Evolutionary conservation across 92 coral and sea anemone species (phyloP).

Genomic region (Epizoanthus ramosus): DNA sequence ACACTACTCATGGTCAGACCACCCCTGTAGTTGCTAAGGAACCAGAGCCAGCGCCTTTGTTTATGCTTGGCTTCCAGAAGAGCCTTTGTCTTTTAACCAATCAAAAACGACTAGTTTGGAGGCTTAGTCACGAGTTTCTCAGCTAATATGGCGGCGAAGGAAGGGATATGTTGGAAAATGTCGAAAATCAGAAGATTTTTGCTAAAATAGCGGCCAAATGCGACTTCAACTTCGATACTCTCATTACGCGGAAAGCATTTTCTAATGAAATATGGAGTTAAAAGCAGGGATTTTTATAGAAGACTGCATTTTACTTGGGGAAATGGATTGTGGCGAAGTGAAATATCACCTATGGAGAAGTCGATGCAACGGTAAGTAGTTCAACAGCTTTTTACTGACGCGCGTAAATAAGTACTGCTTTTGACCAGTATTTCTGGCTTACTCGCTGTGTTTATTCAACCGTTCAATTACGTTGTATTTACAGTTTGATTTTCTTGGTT

Average conservation of each 20-base stretch:
- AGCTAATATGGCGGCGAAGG: conserved; percentile 17
- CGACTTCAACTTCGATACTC: not conserved
- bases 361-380: conserved; percentile 7
- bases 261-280: not conserved
- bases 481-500: not conserved
- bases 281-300: conserved; percentile 9
- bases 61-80: conserved; percentile 10
- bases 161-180: not conserved
- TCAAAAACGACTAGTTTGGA: conserved; percentile 9
- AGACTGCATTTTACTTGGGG: conserved; percentile 1
- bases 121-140: conserved; percentile 15
- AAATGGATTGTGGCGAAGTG: conserved; percentile 24
- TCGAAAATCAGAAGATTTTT: conserved; percentile 12
- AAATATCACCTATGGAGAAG: conserved; percentile 16
- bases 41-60: conserved; percentile 27
- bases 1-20: not conserved
- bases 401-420: not conserved
- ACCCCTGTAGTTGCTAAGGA: conserved; percentile 9
- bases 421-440: not conserved
- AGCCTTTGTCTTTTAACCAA: conserved; percentile 38
- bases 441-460: not conserved
- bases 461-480: conserved; percentile 5
- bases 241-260: not conserved
- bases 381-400: not conserved
- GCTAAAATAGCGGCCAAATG: conserved; percentile 1